Evolutionary conservation across 2,113 vertebrate species (phyloP).

Genomic region (Periophthalmodon schlosseri): DNA sequence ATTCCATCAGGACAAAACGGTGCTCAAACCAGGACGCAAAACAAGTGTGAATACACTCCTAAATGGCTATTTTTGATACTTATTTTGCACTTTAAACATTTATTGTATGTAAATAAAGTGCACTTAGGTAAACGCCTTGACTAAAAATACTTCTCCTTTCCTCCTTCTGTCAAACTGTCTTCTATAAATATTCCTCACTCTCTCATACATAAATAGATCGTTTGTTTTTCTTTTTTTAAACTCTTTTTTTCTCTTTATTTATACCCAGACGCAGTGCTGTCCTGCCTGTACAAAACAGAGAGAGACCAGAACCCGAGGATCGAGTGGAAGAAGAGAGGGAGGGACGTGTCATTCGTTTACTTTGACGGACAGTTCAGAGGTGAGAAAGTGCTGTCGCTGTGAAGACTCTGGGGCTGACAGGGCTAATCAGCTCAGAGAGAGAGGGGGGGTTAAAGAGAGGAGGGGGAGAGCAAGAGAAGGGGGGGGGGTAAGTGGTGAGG

Average conservation of each 20-base stretch:
- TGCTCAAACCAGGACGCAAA: too few relatives aligned
- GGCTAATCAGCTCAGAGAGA: conserved; percentile 39
- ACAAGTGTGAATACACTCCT: too few relatives aligned
- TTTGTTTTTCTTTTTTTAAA: not conserved
- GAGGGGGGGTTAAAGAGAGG: conserved; percentile 3
- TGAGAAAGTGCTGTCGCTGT: conserved; percentile 56
- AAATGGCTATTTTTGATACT: too few relatives aligned
- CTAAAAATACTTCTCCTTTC: not conserved
- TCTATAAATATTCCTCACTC: conserved; percentile 51
- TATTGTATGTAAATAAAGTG: not conserved
- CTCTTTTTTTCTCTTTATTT: not conserved
- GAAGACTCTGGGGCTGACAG: conserved; percentile 19
- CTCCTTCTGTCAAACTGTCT: conserved; percentile 24
- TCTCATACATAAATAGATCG: conserved; percentile 29
- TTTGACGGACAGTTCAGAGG: conserved; percentile 83
- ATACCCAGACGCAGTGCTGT: conserved; percentile 83
- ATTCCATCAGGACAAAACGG: too few relatives aligned
- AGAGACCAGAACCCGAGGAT: conserved; percentile 79
- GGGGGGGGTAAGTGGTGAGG: not conserved
- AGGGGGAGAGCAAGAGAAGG: not conserved
- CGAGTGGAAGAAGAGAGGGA: conserved; percentile 91
- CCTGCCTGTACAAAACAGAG: conserved; percentile 83
- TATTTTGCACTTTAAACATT: too few relatives aligned
- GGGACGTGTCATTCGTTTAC: conserved; percentile 87
- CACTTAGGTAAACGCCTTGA: not conserved